Percentiles rank a stretch among this genome's conserved stretches.
Conservation (phyloP, 1,140 invertebrate genomes). For the Euwallacea similis region DNA sequence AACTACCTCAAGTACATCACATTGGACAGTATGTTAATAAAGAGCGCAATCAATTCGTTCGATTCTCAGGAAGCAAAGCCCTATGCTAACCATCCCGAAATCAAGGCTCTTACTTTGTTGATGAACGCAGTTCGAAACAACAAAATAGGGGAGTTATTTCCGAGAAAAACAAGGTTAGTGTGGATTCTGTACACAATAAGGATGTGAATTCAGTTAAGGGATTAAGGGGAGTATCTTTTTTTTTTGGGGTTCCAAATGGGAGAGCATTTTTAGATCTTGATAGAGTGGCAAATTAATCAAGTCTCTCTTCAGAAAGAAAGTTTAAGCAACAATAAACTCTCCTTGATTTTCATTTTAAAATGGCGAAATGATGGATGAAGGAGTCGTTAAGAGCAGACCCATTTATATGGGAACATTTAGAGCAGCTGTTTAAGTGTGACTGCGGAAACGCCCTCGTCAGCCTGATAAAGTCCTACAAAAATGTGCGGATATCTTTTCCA, state of each 20-base stretch:
- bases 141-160: constrained; percentile 98
- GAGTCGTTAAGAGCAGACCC: constrained; percentile 97
- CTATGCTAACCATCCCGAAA: constrained; percentile 98
- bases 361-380: too few relatives aligned
- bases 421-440: constrained; percentile 94
- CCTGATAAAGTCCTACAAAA: constrained; percentile 95
- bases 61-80: constrained; percentile 99
- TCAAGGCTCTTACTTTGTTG: constrained; percentile 97
- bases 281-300: not conserved
- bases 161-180: constrained; percentile 76
- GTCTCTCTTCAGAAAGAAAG: not conserved
- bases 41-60: constrained; percentile 98
- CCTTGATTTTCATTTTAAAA: not conserved
- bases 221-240: too few relatives aligned
- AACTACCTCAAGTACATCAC: constrained; percentile 99
- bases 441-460: constrained; percentile 94
- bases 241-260: not conserved
- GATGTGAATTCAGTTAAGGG: too few relatives aligned
- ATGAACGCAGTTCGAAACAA: constrained; percentile 98
- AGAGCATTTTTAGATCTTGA: too few relatives aligned
- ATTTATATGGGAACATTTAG: constrained; percentile 98
- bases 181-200: too few relatives aligned
- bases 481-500: constrained; percentile 96
- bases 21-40: constrained; percentile 98
- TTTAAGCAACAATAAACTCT: not conserved